phyloP scores from a whole-genome alignment of 2,113 vertebrate species.

The Eurypyga helias region DNA sequence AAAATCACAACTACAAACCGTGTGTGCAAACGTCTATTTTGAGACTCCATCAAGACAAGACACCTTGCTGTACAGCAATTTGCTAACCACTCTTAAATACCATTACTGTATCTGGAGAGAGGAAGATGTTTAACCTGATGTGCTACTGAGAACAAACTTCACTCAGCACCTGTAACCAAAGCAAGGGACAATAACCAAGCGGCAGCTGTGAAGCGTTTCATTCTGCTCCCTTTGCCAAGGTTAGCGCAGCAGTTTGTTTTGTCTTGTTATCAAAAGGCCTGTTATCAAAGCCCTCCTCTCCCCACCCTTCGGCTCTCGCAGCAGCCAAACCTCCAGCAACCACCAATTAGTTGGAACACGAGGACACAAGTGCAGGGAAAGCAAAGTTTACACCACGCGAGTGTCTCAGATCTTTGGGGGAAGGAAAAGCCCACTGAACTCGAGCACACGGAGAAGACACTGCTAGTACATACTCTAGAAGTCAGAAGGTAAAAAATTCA shows the following conservation, averaged over 20 bases:
- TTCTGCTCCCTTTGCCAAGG: not conserved
- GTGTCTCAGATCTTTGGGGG: accelerated
- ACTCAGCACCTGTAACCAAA: not conserved
- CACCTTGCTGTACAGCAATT: not conserved
- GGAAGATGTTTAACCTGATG: not conserved
- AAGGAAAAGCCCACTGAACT: not conserved
- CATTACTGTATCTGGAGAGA: not conserved
- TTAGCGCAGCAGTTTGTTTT: not conserved
- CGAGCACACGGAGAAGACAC: not conserved
- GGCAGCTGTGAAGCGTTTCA: not conserved
- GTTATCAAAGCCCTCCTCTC: not conserved
- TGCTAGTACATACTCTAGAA: not conserved
- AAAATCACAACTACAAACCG: not conserved
- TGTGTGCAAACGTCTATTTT: not conserved
- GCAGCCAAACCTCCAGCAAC: not conserved
- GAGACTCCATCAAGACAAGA: not conserved
- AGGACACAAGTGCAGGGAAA: not conserved
- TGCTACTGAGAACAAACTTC: not conserved
- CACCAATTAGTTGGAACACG: not conserved
- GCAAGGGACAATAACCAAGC: not conserved
- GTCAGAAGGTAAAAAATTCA: not conserved
- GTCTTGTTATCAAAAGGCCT: not conserved
- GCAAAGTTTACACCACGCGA: not conserved
- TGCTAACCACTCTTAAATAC: not conserved
- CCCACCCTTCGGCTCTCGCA: not conserved